These are phyloP conservation scores for Litoditis marina DNA, from an alignment of 2,888 invertebrate genomes.

Conservation along the genomic window DNA sequence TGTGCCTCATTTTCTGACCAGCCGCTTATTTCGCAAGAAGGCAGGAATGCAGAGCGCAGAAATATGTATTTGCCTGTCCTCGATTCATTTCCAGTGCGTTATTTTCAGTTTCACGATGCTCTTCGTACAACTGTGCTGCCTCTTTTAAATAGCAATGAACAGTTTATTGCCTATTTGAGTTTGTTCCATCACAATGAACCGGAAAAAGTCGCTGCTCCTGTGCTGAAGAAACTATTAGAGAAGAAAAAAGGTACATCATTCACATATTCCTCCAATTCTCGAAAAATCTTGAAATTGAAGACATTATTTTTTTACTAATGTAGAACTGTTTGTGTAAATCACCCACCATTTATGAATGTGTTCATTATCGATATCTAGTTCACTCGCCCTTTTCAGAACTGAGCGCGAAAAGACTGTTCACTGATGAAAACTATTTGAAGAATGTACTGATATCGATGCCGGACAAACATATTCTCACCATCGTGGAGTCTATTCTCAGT, in stretches of 20 bases:
- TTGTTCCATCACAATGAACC: conserved; percentile 30
- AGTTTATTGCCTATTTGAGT: conserved; percentile 34
- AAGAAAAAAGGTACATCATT: conserved; percentile 17
- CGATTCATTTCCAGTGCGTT: too few relatives aligned
- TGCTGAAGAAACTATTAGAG: conserved; percentile 27
- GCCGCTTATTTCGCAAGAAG: not conserved
- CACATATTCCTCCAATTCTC: not conserved
- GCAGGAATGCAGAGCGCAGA: not conserved
- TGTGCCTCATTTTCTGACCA: not conserved
- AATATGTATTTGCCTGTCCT: too few relatives aligned
- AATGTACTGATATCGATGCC: conserved; percentile 22
- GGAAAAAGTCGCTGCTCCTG: conserved; percentile 24
- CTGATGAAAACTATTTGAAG: conserved; percentile 15
- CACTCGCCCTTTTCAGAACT: conserved; percentile 19
- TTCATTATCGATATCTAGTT: too few relatives aligned
- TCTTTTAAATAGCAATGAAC: conserved; percentile 26
- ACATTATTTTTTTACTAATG: too few relatives aligned
- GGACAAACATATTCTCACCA: conserved; percentile 18
- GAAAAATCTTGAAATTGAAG: not conserved
- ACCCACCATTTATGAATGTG: too few relatives aligned
- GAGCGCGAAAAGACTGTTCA: conserved; percentile 25
- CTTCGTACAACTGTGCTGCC: conserved; percentile 31
- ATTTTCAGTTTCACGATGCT: conserved; percentile 23
- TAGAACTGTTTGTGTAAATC: too few relatives aligned
- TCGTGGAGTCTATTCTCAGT: conserved; percentile 11